A percentile compares a stretch with the other conserved stretches of the same genome.
Evolutionary conservation across 2,888 invertebrate species (phyloP).

Genomic region (Spodoptera picta): DNA sequence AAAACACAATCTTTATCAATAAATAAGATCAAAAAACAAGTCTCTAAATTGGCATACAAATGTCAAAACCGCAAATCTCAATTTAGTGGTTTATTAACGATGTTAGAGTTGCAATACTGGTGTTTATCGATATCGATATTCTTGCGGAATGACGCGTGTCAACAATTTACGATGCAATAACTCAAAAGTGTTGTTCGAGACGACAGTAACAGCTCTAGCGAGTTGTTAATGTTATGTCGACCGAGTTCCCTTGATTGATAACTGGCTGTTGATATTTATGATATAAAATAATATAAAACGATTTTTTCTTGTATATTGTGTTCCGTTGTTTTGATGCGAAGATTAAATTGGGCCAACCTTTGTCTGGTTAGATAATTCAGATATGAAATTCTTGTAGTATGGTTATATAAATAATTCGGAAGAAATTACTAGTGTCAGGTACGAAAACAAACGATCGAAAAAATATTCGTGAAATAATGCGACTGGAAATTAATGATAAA

Average conservation of each 20-base stretch:
- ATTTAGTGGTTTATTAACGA: conserved; percentile 24
- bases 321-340: not conserved
- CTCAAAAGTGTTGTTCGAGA: conserved; percentile 72
- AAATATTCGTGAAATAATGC: too few relatives aligned
- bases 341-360: too few relatives aligned
- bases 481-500: too few relatives aligned
- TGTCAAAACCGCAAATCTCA: conserved; percentile 26
- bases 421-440: too few relatives aligned
- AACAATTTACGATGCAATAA: conserved; percentile 75
- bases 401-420: too few relatives aligned
- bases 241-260: conserved; percentile 71
- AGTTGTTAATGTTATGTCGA: conserved; percentile 71
- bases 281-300: conserved; percentile 13
- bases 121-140: conserved; percentile 54
- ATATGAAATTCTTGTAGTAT: too few relatives aligned
- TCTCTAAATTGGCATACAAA: conserved; percentile 11
- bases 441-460: too few relatives aligned
- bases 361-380: too few relatives aligned
- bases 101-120: conserved; percentile 3
- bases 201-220: conserved; percentile 77
- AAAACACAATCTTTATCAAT: too few relatives aligned
- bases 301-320: not conserved
- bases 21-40: conserved; percentile 21
- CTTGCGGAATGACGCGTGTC: conserved; percentile 69
- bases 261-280: conserved; percentile 65